phyloP scores from a whole-genome alignment of 2,797 vertebrate species.

The Sebastes reedi region DNA sequence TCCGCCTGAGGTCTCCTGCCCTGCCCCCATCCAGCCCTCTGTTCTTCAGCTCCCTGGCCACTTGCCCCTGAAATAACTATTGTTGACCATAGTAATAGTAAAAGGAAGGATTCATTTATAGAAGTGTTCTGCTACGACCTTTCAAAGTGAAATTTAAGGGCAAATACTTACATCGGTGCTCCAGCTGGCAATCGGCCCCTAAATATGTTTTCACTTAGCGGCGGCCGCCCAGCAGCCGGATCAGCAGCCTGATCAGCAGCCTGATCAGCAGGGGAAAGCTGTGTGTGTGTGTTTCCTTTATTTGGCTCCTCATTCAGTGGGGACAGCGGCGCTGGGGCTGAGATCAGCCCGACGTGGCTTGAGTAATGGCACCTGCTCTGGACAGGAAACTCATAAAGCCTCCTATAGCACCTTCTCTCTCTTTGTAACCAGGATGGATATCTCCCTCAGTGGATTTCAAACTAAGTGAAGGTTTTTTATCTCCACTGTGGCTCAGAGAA shows the following conservation, averaged over 20 bases:
- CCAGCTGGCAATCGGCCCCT: not conserved
- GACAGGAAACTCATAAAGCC: constrained; percentile 43
- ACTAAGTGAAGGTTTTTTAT: not conserved
- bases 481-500: not conserved
- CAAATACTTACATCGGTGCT: not conserved
- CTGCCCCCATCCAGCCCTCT: too few species aligned
- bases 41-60: too few species aligned
- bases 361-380: constrained; percentile 32
- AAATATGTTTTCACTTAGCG: too few species aligned
- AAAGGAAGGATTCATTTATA: not conserved
- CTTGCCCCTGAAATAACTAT: too few species aligned
- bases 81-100: not conserved
- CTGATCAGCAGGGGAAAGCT: not conserved
- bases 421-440: constrained; percentile 17
- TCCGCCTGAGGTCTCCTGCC: too few species aligned
- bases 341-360: constrained; percentile 36
- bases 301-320: not conserved
- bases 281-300: not conserved
- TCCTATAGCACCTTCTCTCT: constrained; percentile 18
- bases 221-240: too few species aligned
- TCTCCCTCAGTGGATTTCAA: constrained; percentile 27
- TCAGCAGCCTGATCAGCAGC: too few species aligned
- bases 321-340: constrained; percentile 17
- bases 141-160: not conserved
- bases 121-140: not conserved